phyloP scores from a whole-genome alignment of 1,140 invertebrate species.

The Drosophila simulans region DNA sequence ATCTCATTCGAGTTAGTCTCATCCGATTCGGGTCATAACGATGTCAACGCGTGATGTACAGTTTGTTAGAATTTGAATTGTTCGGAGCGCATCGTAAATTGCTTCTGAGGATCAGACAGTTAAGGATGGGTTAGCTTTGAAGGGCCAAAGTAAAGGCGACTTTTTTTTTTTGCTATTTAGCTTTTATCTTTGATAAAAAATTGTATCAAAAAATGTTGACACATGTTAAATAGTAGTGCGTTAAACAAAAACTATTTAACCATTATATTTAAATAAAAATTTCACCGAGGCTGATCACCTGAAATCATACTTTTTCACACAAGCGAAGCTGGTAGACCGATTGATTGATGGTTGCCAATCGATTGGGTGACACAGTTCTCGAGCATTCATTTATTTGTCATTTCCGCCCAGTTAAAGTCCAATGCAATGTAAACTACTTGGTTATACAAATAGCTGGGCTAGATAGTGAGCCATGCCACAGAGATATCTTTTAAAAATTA shows the following conservation, averaged over 20 bases:
- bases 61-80: slow-evolving; percentile 84
- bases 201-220: no score
- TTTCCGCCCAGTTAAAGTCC: slow-evolving; percentile 38
- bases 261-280: no score
- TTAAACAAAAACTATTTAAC: no score
- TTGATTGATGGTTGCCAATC: not conserved
- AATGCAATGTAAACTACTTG: slow-evolving; percentile 71
- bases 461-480: not conserved
- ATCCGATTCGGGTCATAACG: slow-evolving; percentile 16
- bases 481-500: slow-evolving; percentile 29
- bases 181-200: no score
- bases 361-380: slow-evolving; percentile 58
- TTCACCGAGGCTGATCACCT: slow-evolving; percentile 1
- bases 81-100: slow-evolving; percentile 78
- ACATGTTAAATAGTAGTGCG: no score
- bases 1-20: slow-evolving; percentile 9
- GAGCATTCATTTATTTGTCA: slow-evolving; percentile 21
- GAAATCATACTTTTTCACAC: not conserved
- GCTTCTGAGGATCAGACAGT: slow-evolving; percentile 27
- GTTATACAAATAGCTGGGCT: slow-evolving; percentile 59
- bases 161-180: no score
- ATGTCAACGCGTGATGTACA: slow-evolving; percentile 76
- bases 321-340: not conserved
- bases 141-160: no score
- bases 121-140: no score